Evolutionary conservation across 2,113 vertebrate genomes (phyloP).

Genomic region (Hystrix brachyura): DNA sequence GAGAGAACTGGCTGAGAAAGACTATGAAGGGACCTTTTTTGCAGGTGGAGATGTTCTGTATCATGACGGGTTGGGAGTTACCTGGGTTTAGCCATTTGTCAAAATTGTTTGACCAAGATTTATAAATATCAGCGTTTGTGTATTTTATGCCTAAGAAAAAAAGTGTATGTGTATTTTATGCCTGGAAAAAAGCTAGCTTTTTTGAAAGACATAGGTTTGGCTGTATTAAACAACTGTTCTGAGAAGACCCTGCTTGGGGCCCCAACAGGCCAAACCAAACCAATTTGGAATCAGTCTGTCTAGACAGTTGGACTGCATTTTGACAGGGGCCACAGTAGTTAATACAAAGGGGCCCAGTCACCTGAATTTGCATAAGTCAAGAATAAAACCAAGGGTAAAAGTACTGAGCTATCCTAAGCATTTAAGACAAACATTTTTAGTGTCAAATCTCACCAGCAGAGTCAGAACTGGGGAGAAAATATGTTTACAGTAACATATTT

Average conservation of each 20-base stretch:
- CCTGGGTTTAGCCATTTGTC: not conserved
- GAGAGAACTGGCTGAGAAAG: not conserved
- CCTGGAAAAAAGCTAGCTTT: not conserved
- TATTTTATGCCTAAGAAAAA: not conserved
- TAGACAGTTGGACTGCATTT: too few relatives aligned
- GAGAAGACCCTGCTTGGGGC: not conserved
- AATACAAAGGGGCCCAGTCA: not conserved
- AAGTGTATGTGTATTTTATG: not conserved
- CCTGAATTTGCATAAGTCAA: not conserved
- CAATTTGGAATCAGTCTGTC: not conserved
- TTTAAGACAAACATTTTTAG: not conserved
- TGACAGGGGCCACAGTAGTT: not conserved
- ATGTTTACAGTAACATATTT: not conserved
- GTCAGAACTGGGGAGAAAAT: too few relatives aligned
- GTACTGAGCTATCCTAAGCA: not conserved
- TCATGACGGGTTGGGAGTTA: not conserved
- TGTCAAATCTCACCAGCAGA: not conserved
- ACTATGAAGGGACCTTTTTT: not conserved
- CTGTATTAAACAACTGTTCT: not conserved
- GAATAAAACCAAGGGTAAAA: not conserved
- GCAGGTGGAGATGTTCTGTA: not conserved
- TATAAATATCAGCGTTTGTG: too few relatives aligned
- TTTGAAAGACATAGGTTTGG: not conserved
- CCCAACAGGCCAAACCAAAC: not conserved
- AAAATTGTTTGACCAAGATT: not conserved